Evolutionary conservation across 2,113 vertebrate genomes (phyloP).

Genomic region (Zootoca vivipara): DNA sequence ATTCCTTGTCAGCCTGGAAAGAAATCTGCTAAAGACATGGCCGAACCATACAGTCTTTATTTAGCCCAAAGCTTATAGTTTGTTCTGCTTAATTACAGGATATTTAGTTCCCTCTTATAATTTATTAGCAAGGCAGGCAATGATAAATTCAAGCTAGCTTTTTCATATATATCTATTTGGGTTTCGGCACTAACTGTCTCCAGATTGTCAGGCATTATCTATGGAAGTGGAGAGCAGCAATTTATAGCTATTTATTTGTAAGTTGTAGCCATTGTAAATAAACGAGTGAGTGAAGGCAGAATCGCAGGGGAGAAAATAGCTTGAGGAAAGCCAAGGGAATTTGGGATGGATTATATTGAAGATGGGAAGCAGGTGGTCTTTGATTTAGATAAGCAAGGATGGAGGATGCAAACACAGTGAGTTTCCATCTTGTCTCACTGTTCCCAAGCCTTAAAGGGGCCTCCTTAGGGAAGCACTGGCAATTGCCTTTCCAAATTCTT

Average conservation of each 20-base stretch:
- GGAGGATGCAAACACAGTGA: background rate
- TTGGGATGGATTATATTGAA: background rate
- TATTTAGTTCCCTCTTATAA: background rate
- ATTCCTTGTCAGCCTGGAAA: background rate
- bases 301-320: background rate
- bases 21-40: background rate
- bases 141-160: conserved; percentile 39
- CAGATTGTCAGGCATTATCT: conserved; percentile 3
- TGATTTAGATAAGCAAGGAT: conserved; percentile 13
- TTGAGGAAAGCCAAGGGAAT: conserved; percentile 4
- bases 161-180: background rate
- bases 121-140: conserved; percentile 3
- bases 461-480: background rate
- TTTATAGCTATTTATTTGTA: conserved; percentile 6
- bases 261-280: background rate
- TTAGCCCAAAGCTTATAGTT: background rate
- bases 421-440: background rate
- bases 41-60: too few relatives aligned
- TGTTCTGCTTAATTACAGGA: background rate
- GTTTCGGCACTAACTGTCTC: conserved; percentile 10
- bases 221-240: background rate
- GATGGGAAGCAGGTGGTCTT: conserved; percentile 22
- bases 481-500: background rate
- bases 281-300: background rate
- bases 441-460: background rate